These are phyloP conservation scores for Omphaloscelis lunosa DNA, from an alignment of 2,888 invertebrate species.

Conservation along the genomic window DNA sequence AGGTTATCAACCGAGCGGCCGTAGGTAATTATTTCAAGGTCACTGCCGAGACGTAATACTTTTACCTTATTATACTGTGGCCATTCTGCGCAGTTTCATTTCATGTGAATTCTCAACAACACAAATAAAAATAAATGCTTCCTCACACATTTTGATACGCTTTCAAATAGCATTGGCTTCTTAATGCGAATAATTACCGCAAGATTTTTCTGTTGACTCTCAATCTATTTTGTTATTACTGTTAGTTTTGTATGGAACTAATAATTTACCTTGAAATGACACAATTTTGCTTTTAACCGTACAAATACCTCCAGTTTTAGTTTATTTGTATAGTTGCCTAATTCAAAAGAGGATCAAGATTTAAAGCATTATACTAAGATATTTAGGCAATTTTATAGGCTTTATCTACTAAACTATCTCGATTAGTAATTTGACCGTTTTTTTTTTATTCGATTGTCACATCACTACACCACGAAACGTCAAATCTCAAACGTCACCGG, in stretches of 20 bases:
- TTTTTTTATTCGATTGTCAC: not conserved
- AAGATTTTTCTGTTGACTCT: not conserved
- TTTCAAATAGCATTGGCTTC: constrained; percentile 8
- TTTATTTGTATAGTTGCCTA: not conserved
- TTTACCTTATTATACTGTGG: too few species aligned
- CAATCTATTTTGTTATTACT: not conserved
- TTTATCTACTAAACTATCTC: not conserved
- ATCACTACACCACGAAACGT: not conserved
- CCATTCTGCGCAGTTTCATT: not conserved
- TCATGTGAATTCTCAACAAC: not conserved
- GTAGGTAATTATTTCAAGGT: too few species aligned
- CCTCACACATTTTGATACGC: constrained; percentile 14
- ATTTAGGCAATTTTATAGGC: too few species aligned
- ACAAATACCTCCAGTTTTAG: not conserved
- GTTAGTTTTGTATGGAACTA: not conserved
- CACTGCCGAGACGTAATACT: too few species aligned
- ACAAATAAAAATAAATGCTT: constrained; percentile 11
- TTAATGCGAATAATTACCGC: too few species aligned
- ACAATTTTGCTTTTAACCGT: not conserved
- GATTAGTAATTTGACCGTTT: not conserved
- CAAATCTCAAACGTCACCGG: not conserved
- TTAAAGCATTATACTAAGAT: not conserved
- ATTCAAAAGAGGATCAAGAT: not conserved
- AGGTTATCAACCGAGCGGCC: too few species aligned
- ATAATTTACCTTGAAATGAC: not conserved